Conservation (phyloP, 2,888 invertebrate genomes). For the Mythimna loreyi region DNA sequence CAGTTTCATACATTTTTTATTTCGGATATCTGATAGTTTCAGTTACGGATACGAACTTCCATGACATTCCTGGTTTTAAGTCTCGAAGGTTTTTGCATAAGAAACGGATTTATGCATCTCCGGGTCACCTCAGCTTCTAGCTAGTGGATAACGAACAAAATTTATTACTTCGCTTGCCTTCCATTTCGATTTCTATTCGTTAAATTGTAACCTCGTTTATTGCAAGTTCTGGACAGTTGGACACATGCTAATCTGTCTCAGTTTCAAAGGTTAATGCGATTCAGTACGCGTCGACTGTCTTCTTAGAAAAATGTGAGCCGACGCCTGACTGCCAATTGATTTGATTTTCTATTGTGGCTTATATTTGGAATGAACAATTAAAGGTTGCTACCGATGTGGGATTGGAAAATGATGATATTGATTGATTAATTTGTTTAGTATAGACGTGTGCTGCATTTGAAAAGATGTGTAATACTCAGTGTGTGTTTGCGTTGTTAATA, state of each 20-base stretch:
- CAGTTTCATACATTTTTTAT: too few relatives aligned
- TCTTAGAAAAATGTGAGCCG: conserved; percentile 57
- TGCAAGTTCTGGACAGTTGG: conserved; percentile 34
- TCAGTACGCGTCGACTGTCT: conserved; percentile 44
- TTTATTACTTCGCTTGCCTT: conserved; percentile 40
- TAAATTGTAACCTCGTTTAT: conserved; percentile 47
- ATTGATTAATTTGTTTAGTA: neutral
- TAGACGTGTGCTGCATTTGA: neutral
- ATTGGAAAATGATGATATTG: neutral
- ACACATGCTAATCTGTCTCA: conserved; percentile 51
- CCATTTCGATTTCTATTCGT: conserved; percentile 36
- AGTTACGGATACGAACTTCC: too few relatives aligned
- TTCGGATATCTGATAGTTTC: too few relatives aligned
- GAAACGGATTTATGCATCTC: conserved; percentile 38
- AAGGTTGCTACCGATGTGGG: conserved; percentile 5
- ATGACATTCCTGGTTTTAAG: too few relatives aligned
- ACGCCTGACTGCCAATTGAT: conserved; percentile 47
- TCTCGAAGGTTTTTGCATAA: conserved; percentile 2
- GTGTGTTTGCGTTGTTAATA: neutral
- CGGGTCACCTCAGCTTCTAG: conserved; percentile 37
- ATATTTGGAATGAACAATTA: conserved; percentile 15
- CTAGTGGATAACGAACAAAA: conserved; percentile 56
- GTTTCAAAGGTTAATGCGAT: conserved; percentile 57
- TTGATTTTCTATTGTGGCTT: conserved; percentile 53
- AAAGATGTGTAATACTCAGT: neutral